Conservation (phyloP, 2,888 invertebrate genomes). For the Chouioia cunea region DNA sequence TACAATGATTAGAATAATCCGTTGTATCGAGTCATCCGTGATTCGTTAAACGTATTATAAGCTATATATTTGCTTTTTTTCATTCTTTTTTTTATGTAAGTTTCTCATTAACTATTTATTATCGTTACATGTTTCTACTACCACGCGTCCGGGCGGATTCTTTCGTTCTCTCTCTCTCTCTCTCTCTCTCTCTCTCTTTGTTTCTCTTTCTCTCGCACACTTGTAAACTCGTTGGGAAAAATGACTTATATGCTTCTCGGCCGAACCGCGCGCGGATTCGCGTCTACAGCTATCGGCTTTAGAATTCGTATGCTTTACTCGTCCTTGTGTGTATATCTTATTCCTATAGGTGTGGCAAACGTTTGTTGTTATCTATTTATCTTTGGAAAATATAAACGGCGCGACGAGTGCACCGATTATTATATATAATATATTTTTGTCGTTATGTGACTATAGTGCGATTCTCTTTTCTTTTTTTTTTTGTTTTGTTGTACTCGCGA, state of each 20-base stretch:
- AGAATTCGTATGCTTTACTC: constrained; percentile 68
- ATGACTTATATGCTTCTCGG: too few relatives aligned
- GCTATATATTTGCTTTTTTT: constrained; percentile 14
- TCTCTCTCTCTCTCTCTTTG: constrained; percentile 12
- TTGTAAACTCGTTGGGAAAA: too few relatives aligned
- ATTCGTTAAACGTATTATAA: background rate
- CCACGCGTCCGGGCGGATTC: constrained; percentile 26
- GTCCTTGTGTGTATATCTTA: constrained; percentile 54
- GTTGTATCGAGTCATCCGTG: too few relatives aligned
- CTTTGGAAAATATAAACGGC: background rate
- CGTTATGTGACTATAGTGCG: background rate
- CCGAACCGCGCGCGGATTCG: constrained; percentile 11
- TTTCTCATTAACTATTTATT: constrained; percentile 36
- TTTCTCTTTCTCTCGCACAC: too few relatives aligned
- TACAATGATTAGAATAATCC: too few relatives aligned
- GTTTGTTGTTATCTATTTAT: constrained; percentile 3
- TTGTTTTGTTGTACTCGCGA: background rate
- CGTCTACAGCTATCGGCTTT: constrained; percentile 66
- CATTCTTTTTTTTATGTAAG: constrained; percentile 31
- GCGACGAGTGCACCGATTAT: too few relatives aligned
- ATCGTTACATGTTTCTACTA: constrained; percentile 26
- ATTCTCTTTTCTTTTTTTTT: background rate
- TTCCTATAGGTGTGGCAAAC: constrained; percentile 20
- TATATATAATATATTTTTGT: background rate
- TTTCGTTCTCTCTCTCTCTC: constrained; percentile 12